Conservation (phyloP, 23 tunicate species). For the Ascidia mentula region DNA sequence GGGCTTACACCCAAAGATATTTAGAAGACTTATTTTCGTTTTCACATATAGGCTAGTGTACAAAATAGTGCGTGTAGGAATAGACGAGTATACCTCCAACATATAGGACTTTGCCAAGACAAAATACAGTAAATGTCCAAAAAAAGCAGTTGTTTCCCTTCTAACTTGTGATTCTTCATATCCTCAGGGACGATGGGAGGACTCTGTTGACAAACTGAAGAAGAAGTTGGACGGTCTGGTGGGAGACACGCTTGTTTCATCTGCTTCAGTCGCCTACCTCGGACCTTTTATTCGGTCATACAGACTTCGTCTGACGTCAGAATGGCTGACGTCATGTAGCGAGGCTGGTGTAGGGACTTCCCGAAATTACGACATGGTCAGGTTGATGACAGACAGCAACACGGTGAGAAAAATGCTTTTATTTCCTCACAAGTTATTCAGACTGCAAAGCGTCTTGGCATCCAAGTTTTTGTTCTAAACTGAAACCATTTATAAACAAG, state of each 20-base stretch:
- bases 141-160: no score
- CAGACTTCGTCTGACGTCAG: constrained; percentile 54
- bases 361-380: constrained; percentile 50
- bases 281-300: constrained; percentile 89
- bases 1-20: no score
- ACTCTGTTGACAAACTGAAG: constrained; percentile 54
- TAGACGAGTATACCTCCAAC: no score
- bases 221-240: constrained; percentile 57
- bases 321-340: constrained; percentile 60
- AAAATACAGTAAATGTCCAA: no score
- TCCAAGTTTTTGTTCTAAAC: no score
- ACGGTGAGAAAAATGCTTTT: constrained; percentile 41
- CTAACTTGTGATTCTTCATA: no score
- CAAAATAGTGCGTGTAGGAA: no score
- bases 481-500: no score
- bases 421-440: background rate
- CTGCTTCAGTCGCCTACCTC: constrained; percentile 83
- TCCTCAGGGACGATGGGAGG: constrained; percentile 79
- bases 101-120: no score
- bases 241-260: constrained; percentile 85
- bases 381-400: constrained; percentile 63
- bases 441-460: no score
- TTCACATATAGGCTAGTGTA: no score
- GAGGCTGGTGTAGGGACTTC: constrained; percentile 49
- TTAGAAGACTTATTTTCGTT: no score